Percentiles rank a stretch among this genome's conserved stretches.
Evolutionary conservation across 1,140 invertebrate species (phyloP).

Genomic region (Papilio machaon): DNA sequence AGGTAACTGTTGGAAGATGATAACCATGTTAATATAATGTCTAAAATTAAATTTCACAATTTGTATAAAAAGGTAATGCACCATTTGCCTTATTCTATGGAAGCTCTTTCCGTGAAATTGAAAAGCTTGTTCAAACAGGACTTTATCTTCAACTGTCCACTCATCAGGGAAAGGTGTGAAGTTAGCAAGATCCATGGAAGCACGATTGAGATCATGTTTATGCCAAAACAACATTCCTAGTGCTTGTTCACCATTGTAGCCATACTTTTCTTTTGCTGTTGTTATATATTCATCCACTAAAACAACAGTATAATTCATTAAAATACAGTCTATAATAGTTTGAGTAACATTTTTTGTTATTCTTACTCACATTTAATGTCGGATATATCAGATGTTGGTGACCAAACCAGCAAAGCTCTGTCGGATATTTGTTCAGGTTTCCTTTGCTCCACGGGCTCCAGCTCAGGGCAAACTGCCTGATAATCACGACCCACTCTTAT

Average conservation of each 20-base stretch:
- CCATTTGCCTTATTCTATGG: conserved; percentile 98
- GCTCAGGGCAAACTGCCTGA: conserved; percentile 94
- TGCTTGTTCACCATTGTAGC: conserved; percentile 98
- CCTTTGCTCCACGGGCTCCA: conserved; percentile 84
- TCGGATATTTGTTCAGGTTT: conserved; percentile 87
- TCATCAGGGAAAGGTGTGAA: conserved; percentile 99
- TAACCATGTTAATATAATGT: conserved; percentile 37
- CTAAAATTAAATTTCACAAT: conserved; percentile 28
- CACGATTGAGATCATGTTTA: conserved; percentile 96
- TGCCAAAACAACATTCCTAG: conserved; percentile 99
- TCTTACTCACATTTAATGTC: conserved; percentile 90
- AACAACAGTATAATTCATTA: conserved; percentile 45
- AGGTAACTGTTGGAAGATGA: conserved; percentile 83
- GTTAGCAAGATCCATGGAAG: conserved; percentile 96
- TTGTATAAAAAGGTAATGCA: conserved; percentile 76
- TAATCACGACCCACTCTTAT: conserved; percentile 97
- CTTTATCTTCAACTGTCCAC: conserved; percentile 99
- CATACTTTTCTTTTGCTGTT: conserved; percentile 98
- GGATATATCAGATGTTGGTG: conserved; percentile 93
- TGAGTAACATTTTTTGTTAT: conserved; percentile 26
- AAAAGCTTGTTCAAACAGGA: conserved; percentile 98
- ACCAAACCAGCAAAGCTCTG: conserved; percentile 96
- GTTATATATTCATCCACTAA: conserved; percentile 96
- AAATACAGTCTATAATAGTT: conserved; percentile 32
- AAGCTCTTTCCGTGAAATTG: conserved; percentile 99